Conservation (phyloP, 2,797 vertebrate genomes). For the Lacerta agilis region DNA sequence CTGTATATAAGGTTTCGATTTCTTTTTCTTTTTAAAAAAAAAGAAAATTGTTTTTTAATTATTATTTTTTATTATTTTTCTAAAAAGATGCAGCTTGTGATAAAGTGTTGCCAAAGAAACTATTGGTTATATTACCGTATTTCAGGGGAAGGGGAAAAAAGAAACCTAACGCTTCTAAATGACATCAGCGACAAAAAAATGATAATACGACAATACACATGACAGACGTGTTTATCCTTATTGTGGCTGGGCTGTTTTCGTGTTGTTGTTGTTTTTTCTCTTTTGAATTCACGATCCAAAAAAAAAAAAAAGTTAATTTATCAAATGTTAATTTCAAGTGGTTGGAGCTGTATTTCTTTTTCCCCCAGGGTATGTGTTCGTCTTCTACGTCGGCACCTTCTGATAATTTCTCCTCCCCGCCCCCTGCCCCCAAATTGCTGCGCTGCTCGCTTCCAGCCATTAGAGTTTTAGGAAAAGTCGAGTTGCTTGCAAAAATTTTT, state of each 20-base stretch:
- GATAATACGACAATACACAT: background rate
- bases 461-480: background rate
- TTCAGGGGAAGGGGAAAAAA: constrained; percentile 55
- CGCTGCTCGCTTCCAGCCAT: background rate
- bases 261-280: background rate
- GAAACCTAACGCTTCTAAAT: background rate
- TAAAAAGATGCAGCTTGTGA: constrained; percentile 67
- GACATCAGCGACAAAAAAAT: constrained; percentile 30
- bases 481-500: background rate
- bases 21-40: constrained; percentile 6
- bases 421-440: background rate
- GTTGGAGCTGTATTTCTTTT: constrained; percentile 14
- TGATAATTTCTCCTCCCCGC: too few species aligned
- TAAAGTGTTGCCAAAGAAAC: constrained; percentile 78
- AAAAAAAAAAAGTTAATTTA: background rate
- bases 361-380: constrained; percentile 14
- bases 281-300: constrained; percentile 53
- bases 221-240: constrained; percentile 8
- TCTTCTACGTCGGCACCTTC: background rate
- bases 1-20: constrained; percentile 69
- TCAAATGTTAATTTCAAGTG: constrained; percentile 50
- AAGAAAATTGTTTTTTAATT: background rate
- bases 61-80: constrained; percentile 67
- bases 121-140: constrained; percentile 58
- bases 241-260: background rate